Evolutionary conservation across 2,888 invertebrate species (phyloP).

Genomic region (Callosobruchus maculatus): DNA sequence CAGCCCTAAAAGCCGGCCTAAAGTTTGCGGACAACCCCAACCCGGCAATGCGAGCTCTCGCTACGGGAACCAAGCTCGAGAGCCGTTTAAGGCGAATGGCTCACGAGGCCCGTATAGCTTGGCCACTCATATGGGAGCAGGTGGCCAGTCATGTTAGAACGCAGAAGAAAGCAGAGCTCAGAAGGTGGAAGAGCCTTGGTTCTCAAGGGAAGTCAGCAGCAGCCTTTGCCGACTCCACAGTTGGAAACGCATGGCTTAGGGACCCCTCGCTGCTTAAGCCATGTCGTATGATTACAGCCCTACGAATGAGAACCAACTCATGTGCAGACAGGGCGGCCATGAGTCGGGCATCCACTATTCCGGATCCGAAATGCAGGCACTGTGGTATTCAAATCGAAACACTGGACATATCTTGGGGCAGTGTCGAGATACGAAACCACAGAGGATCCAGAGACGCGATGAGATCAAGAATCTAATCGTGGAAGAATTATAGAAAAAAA

Average conservation of each 20-base stretch:
- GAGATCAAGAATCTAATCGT: slow-evolving; percentile 26
- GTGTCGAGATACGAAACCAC: slow-evolving; percentile 26
- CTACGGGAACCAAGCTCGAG: slow-evolving; percentile 32
- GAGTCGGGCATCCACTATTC: slow-evolving; percentile 19
- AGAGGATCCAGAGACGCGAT: slow-evolving; percentile 25
- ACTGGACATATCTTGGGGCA: slow-evolving; percentile 31
- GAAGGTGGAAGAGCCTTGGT: slow-evolving; percentile 22
- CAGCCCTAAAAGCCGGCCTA: slow-evolving; percentile 15
- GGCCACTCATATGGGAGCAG: neutral
- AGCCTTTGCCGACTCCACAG: slow-evolving; percentile 25
- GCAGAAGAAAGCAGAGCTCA: slow-evolving; percentile 26
- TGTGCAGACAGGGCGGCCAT: slow-evolving; percentile 26
- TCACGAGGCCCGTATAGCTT: slow-evolving; percentile 18
- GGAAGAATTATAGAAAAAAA: slow-evolving; percentile 10
- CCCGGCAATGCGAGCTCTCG: slow-evolving; percentile 28
- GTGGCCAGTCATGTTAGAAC: slow-evolving; percentile 4
- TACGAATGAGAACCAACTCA: slow-evolving; percentile 32
- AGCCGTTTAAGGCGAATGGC: slow-evolving; percentile 10
- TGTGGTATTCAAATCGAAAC: slow-evolving; percentile 33
- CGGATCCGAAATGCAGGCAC: slow-evolving; percentile 28
- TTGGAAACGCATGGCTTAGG: slow-evolving; percentile 29
- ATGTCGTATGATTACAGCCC: slow-evolving; percentile 30
- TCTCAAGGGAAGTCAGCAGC: slow-evolving; percentile 31
- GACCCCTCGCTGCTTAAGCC: slow-evolving; percentile 30
- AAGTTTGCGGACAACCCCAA: slow-evolving; percentile 18